Evolutionary conservation across 1,140 invertebrate species (phyloP).

Genomic region (Orius insidiosus): DNA sequence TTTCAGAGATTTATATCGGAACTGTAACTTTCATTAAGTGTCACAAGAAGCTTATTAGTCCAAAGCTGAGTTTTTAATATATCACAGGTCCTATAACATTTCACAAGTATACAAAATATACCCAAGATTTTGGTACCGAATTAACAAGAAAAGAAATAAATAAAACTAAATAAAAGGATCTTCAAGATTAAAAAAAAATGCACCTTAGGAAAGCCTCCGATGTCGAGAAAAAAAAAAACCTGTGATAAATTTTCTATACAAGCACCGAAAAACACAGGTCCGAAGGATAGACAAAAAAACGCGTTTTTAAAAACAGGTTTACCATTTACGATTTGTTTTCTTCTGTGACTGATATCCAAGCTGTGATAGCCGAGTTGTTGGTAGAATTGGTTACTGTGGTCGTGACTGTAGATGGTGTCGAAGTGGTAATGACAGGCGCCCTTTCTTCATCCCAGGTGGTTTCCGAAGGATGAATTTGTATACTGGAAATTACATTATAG

Average conservation of each 20-base stretch:
- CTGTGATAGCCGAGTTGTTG: not conserved
- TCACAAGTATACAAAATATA: slow-evolving; percentile 17
- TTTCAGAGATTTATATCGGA: not conserved
- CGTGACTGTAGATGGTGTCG: too few species aligned
- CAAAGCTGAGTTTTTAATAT: slow-evolving; percentile 11
- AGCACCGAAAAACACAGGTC: not conserved
- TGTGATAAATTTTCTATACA: not conserved
- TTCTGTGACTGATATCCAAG: not conserved
- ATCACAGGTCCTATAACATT: slow-evolving; percentile 14
- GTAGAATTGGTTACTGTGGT: too few species aligned
- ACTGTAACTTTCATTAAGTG: not conserved
- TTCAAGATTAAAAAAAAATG: not conserved
- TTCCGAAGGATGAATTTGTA: too few species aligned
- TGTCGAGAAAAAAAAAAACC: not conserved
- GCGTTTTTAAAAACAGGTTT: not conserved
- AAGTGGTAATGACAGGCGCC: too few species aligned
- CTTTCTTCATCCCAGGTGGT: too few species aligned
- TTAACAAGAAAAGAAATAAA: slow-evolving; percentile 13
- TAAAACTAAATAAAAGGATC: slow-evolving; percentile 7
- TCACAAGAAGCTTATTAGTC: slow-evolving; percentile 7
- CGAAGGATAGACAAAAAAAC: not conserved
- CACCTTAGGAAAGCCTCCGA: not conserved
- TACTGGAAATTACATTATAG: too few species aligned
- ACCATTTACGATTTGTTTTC: not conserved
- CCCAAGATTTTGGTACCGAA: slow-evolving; percentile 14